A percentile compares a stretch with the other conserved stretches of the same genome.
These are phyloP conservation scores for Hucho hucho DNA, from an alignment of 2,113 vertebrate genomes.

Conservation along the genomic window DNA sequence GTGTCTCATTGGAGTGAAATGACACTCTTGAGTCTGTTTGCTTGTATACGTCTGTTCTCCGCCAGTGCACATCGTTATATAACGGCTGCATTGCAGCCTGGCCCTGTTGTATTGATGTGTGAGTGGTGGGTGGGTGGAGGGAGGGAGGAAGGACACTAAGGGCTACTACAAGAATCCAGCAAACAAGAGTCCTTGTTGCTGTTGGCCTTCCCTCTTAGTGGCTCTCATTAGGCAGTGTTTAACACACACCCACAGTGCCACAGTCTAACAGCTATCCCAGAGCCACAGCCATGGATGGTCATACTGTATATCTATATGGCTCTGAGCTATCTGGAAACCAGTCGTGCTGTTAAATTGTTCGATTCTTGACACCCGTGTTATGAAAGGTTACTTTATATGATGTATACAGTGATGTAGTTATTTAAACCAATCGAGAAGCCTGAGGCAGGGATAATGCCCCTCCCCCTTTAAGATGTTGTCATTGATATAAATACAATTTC, in stretches of 20 bases:
- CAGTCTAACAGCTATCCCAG: not conserved
- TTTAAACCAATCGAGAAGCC: no score
- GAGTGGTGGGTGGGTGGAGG: constrained; percentile 32
- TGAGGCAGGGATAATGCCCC: no score
- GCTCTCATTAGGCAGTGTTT: not conserved
- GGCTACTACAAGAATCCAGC: constrained; percentile 27
- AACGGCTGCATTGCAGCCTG: constrained; percentile 63
- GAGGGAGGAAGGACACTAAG: constrained; percentile 7
- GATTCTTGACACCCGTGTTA: not conserved
- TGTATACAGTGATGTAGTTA: no score
- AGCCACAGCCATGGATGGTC: not conserved
- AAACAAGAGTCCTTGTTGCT: constrained; percentile 39
- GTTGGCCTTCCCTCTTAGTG: constrained; percentile 4
- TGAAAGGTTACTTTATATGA: not conserved
- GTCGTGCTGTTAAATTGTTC: no score
- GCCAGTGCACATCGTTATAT: constrained; percentile 52
- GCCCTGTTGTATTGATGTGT: constrained; percentile 57
- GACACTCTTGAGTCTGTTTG: not conserved
- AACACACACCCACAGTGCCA: not conserved
- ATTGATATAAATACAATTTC: no score
- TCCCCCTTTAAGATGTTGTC: no score
- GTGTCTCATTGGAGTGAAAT: not conserved
- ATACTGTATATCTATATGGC: no score
- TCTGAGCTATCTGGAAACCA: no score
- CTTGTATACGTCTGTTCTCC: constrained; percentile 5